phyloP scores from a whole-genome alignment of 1,140 invertebrate species.

The Heliothis virescens region DNA sequence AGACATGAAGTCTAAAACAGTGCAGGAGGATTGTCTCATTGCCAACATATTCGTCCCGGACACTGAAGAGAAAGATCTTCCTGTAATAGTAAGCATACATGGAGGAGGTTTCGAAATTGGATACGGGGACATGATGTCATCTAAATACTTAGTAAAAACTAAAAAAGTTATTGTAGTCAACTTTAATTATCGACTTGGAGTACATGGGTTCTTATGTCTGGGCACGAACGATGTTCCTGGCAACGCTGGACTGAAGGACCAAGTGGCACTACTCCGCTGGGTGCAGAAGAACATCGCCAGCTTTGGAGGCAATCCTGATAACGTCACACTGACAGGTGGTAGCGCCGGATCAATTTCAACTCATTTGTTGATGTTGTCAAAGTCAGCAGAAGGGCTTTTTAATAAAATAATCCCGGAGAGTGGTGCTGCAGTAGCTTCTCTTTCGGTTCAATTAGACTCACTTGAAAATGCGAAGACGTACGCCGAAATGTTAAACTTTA shows the following conservation, averaged over 20 bases:
- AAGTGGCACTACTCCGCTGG: conserved; percentile 65
- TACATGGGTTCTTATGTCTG: conserved; percentile 65
- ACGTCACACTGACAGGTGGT: conserved; percentile 60
- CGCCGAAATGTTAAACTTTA: conserved; percentile 56
- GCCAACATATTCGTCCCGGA: conserved; percentile 57
- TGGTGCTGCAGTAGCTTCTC: conserved; percentile 47
- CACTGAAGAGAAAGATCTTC: conserved; percentile 52
- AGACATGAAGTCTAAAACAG: not conserved
- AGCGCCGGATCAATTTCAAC: conserved; percentile 61
- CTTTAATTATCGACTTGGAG: conserved; percentile 66
- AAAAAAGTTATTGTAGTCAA: conserved; percentile 58
- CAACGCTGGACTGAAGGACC: conserved; percentile 72
- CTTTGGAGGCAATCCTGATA: conserved; percentile 66
- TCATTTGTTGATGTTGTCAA: conserved; percentile 59
- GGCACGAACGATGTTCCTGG: conserved; percentile 63
- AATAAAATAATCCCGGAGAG: conserved; percentile 64
- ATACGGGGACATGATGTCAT: conserved; percentile 44
- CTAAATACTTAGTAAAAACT: conserved; percentile 49
- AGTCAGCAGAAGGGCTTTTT: conserved; percentile 60
- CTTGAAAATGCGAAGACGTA: conserved; percentile 54
- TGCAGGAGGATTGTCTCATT: conserved; percentile 57
- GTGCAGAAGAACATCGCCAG: conserved; percentile 62
- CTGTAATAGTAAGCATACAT: conserved; percentile 62
- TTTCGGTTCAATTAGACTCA: conserved; percentile 59
- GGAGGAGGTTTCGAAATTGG: conserved; percentile 61